Base-by-base conservation (phyloP, 2,888 invertebrate species). In the Pelosia muscerda region DNA sequence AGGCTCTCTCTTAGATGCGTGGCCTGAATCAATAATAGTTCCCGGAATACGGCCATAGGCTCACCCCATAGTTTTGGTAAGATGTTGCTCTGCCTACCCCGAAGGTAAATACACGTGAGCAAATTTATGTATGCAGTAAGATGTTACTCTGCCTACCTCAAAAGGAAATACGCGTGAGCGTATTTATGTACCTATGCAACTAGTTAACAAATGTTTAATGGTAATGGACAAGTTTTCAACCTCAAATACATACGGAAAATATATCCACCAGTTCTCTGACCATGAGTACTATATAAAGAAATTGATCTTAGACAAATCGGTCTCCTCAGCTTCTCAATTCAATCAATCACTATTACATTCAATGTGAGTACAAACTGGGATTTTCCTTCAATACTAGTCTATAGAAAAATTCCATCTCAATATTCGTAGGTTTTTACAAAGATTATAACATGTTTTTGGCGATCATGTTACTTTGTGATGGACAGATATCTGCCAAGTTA, bases 391-490 rank as follows among this genome's bases (percentile, higher is more conserved):
- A 49, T 49, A 61, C 26, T 26, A 42, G 19, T 28, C n/a, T 61
- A 28, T 61, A 61, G 26, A 49, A 61, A 49, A 42, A 42, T 42
- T 26, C 11, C n/a, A 49, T 49, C 49, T 26, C 61, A 61, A 57
- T 26, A 57, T n/a, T 25, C 42, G 23, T 38, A 9, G 13, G 26
- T 49, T 61, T 10, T 61, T 28, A 61, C 19, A 61, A 49, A 49
- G 61, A 61, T 61, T 61, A 61, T n/a, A n/a, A n/a, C 25, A 61
- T 49, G 6, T 28, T 11, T 25, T 61, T 26, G 11, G n/a, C n/a
- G 42, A 61, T 31, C 38, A 61, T 26, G 15, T 42, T 10, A 49
- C 22, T 49, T 60, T 4, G 2, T 60, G 38, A 61, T 26, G 26
- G 61, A 55, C 49, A 34, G 31, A 63, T 31, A 23, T 55, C 25